Percentiles rank a stretch among this genome's conserved stretches.
These are phyloP conservation scores for Myiagra hebetior DNA, from an alignment of 2,113 vertebrate genomes.

Conservation along the genomic window DNA sequence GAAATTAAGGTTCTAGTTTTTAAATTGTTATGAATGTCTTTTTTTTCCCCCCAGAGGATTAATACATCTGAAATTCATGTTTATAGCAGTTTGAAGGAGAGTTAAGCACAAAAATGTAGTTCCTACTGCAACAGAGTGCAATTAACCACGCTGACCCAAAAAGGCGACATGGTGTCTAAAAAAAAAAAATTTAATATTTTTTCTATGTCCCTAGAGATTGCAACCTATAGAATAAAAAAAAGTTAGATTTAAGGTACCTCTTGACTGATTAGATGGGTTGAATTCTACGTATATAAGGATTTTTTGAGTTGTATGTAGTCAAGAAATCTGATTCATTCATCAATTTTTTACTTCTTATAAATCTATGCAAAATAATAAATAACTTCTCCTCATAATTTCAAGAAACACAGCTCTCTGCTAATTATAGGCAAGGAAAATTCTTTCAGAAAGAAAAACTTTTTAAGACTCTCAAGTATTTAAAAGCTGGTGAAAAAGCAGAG, in stretches of 20 bases:
- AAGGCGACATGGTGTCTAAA: background rate
- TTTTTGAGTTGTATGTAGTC: background rate
- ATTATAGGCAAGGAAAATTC: background rate
- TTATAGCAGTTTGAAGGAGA: background rate
- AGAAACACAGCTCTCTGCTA: background rate
- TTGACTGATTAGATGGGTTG: background rate
- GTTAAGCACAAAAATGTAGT: background rate
- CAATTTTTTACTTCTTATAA: background rate
- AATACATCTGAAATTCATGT: background rate
- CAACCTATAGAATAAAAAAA: background rate
- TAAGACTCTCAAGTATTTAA: background rate
- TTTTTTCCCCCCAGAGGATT: background rate
- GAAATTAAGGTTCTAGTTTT: background rate
- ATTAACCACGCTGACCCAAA: background rate
- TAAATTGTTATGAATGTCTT: background rate
- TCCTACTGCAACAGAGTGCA: background rate
- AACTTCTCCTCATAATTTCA: background rate
- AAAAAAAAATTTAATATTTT: background rate
- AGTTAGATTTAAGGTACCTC: background rate
- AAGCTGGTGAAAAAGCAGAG: background rate
- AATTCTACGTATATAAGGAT: background rate
- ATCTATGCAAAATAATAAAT: background rate
- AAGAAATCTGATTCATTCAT: background rate
- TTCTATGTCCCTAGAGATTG: background rate
- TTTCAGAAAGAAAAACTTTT: background rate